Percentiles rank a stretch among this genome's conserved stretches.
Conservation (phyloP, 2,888 invertebrate genomes). For the Phalangium opilio region DNA sequence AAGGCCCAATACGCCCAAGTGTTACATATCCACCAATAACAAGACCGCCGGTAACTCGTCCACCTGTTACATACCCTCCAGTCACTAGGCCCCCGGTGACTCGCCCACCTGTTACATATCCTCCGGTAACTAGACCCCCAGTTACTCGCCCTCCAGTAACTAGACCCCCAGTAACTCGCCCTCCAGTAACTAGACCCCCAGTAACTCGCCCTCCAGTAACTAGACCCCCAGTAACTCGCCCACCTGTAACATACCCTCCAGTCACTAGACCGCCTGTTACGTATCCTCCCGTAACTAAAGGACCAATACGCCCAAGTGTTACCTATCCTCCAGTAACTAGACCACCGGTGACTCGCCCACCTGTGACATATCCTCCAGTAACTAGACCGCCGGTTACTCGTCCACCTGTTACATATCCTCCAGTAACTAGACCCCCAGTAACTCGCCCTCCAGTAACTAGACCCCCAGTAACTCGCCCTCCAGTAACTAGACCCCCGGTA, state of each 20-base stretch:
- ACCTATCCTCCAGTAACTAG: neutral
- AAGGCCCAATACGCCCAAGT: neutral
- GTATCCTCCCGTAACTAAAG: neutral
- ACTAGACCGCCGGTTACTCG: neutral
- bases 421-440: neutral
- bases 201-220: neutral
- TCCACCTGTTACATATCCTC: neutral
- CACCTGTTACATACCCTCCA: neutral
- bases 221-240: neutral
- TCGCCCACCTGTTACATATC: neutral
- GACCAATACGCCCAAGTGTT: no score
- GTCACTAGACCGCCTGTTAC: neutral
- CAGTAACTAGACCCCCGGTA: neutral
- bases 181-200: neutral
- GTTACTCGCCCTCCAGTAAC: neutral
- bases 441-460: neutral
- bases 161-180: neutral
- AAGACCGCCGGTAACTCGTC: neutral
- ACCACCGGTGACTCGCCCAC: neutral
- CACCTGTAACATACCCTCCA: neutral
- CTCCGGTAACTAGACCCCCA: neutral
- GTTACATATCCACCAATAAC: neutral
- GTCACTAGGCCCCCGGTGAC: neutral
- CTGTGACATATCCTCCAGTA: neutral
- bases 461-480: neutral